Evolutionary conservation across 1,140 invertebrate species (phyloP), one percentile per base, ranked within the genome.

Genomic region (Chironomus tepperi): DNA sequence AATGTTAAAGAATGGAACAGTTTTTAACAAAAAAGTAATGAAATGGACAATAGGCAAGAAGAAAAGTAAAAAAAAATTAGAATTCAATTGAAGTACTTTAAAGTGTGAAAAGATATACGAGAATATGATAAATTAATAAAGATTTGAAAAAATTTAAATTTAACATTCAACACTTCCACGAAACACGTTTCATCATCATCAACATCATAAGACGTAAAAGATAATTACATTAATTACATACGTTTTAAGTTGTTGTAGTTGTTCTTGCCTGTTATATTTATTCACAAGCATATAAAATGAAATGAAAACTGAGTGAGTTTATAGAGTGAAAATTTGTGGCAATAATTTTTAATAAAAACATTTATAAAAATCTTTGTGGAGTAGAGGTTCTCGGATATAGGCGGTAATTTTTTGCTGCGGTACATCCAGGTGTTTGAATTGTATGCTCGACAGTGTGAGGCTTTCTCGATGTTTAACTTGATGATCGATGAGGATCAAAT

Each of bases 151-250:
- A 57, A 57, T 57, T 57, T 57, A 57, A 57, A 57, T n/a, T 57
- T 57, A 57, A 57, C 47, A 57, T 57, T 57, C 47, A 57, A 57
- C 47, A 57, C 47, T 57, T 57, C 47, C 47, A 57, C n/a, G 47
- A 57, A 57, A 57, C n/a, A 57, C 47, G 24, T 34, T 34, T 34
- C 24, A 34, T 34, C 24, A 57, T 57, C 47, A 57, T 57, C 47
- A n/a, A 34, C 47, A 12, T n/a, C 47, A 57, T 57, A 57, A 57
- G 47, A 57, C 12, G 12, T 57, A 57, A 57, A 57, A 57, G 47
- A 57, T 57, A 57, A 57, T 57, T 57, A 57, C 47, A 57, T 57
- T 57, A 57, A 57, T 57, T 57, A 57, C 47, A 57, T 57, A 57
- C 47, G n/a, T n/a, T 57, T 57, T 57, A 57, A 57, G 47, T n/a